These are phyloP conservation scores for Phragmatobia fuliginosa DNA, from an alignment of 2,888 invertebrate species.

Conservation along the genomic window DNA sequence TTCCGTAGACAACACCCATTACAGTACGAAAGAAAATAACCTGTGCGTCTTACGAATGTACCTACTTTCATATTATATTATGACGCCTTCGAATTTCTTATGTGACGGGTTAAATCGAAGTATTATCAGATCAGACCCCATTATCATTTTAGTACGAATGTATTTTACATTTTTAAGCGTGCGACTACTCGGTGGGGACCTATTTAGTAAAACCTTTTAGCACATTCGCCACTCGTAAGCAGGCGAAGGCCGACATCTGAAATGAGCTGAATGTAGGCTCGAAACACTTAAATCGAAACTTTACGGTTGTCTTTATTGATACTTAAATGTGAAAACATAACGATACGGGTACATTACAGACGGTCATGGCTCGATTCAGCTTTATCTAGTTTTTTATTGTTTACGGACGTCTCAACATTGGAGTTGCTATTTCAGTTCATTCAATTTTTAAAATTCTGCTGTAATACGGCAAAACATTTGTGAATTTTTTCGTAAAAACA, in stretches of 20 bases:
- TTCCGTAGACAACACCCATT: constrained; percentile 41
- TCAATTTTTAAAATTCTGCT: constrained; percentile 14
- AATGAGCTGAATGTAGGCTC: constrained; percentile 63
- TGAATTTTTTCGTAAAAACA: not conserved
- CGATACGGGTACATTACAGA: constrained; percentile 54
- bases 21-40: constrained; percentile 47
- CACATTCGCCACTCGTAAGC: constrained; percentile 52
- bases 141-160: constrained; percentile 64
- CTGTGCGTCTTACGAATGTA: constrained; percentile 27
- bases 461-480: not conserved
- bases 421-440: constrained; percentile 31
- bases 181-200: constrained; percentile 49
- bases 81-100: constrained; percentile 53
- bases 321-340: constrained; percentile 67
- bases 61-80: constrained; percentile 43
- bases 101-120: constrained; percentile 59
- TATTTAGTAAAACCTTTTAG: constrained; percentile 61
- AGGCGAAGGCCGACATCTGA: constrained; percentile 57
- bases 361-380: constrained; percentile 55
- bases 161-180: constrained; percentile 66
- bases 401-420: constrained; percentile 42
- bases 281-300: constrained; percentile 73
- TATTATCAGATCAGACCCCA: constrained; percentile 61
- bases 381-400: constrained; percentile 71
- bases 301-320: constrained; percentile 77